phyloP scores from a whole-genome alignment of 2,113 vertebrate species.

The Erythrolamprus reginae region DNA sequence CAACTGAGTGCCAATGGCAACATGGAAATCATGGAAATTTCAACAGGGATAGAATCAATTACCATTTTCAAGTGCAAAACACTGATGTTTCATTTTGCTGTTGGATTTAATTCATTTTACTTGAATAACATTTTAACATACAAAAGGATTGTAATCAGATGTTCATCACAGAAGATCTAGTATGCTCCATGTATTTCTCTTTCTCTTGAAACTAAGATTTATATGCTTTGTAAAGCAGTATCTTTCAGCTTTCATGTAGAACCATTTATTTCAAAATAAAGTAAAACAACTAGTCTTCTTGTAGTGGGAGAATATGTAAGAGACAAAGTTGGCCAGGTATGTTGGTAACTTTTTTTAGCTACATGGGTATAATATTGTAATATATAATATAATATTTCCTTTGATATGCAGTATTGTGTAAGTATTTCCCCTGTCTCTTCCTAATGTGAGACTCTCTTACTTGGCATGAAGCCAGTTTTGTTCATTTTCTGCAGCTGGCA shows the following conservation, averaged over 20 bases:
- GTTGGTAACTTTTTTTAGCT: slow-evolving; percentile 9
- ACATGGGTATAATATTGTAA: slow-evolving; percentile 7
- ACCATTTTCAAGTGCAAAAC: background rate
- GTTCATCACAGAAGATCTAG: slow-evolving; percentile 19
- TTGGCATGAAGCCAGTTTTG: slow-evolving; percentile 65
- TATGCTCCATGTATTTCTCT: slow-evolving; percentile 26
- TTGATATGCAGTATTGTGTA: slow-evolving; percentile 48
- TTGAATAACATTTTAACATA: slow-evolving; percentile 28
- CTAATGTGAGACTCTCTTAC: slow-evolving; percentile 47
- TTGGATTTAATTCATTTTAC: background rate
- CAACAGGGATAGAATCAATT: background rate
- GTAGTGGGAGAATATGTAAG: slow-evolving; percentile 2
- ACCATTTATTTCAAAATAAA: slow-evolving; percentile 2
- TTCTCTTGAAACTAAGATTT: background rate
- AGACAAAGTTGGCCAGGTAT: background rate
- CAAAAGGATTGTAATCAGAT: slow-evolving; percentile 22
- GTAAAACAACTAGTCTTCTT: background rate
- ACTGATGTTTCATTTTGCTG: background rate
- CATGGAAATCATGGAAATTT: background rate
- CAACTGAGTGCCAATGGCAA: background rate
- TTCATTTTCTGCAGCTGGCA: slow-evolving; percentile 73
- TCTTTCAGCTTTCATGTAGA: slow-evolving; percentile 17
- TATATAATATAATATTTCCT: slow-evolving; percentile 29
- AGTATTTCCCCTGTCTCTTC: slow-evolving; percentile 36
- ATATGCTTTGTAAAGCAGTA: slow-evolving; percentile 22